Conservation (phyloP, 2,888 invertebrate species). For the Trissonchulus latispiculum region DNA sequence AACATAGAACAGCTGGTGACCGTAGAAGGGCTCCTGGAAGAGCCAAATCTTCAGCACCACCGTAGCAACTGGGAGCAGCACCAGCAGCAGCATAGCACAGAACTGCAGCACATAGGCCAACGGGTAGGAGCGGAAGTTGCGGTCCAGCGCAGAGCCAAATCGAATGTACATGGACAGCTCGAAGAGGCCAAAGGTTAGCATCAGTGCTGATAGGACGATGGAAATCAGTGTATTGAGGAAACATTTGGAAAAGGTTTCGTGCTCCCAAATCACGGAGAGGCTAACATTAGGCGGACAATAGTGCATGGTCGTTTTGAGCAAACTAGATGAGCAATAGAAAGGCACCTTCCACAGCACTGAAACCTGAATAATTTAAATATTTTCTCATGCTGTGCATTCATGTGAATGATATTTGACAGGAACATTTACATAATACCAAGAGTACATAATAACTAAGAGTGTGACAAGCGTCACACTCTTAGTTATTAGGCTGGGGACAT, state of each 20-base stretch:
- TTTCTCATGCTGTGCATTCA: too few relatives aligned
- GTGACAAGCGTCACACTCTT: too few relatives aligned
- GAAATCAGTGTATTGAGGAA: slow-evolving; percentile 18
- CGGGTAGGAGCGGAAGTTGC: not conserved
- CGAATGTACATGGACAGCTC: slow-evolving; percentile 20
- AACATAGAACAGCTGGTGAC: slow-evolving; percentile 9
- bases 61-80: slow-evolving; percentile 1
- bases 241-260: slow-evolving; percentile 20
- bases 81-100: not conserved
- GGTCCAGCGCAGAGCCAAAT: slow-evolving; percentile 17
- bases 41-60: not conserved
- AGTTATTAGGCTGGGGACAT: too few relatives aligned
- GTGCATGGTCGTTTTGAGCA: too few relatives aligned
- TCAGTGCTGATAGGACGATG: not conserved
- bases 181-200: slow-evolving; percentile 13
- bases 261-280: slow-evolving; percentile 15
- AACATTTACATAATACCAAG: too few relatives aligned
- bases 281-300: slow-evolving; percentile 19
- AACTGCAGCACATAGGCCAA: not conserved
- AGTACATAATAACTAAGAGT: too few relatives aligned
- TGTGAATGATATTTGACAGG: too few relatives aligned
- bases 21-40: slow-evolving; percentile 6
- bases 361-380: too few relatives aligned
- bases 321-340: too few relatives aligned
- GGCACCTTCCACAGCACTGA: too few relatives aligned